Conservation (phyloP, 2,797 vertebrate genomes). For the Ceryle rudis region DNA sequence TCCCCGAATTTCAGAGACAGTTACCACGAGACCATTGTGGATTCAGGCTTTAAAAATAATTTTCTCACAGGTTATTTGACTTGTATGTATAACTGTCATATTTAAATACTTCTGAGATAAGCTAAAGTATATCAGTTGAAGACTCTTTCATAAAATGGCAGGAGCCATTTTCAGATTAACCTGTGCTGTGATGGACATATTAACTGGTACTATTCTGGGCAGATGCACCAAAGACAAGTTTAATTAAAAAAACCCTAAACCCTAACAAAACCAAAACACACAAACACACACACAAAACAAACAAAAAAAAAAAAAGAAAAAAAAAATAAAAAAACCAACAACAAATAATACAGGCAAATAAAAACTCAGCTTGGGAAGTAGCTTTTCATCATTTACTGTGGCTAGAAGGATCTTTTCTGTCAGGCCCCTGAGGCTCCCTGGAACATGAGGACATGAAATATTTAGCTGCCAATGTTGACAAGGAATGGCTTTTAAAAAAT, state of each 20-base stretch:
- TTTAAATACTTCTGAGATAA: not conserved
- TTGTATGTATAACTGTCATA: not conserved
- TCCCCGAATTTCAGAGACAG: not conserved
- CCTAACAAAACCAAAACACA: not conserved
- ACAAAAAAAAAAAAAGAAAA: not conserved
- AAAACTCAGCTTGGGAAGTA: constrained; percentile 56
- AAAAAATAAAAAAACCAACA: not conserved
- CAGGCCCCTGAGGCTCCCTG: constrained; percentile 79
- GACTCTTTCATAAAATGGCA: not conserved
- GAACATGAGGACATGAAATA: constrained; percentile 89
- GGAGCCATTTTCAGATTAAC: not conserved
- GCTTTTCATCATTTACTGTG: constrained; percentile 82
- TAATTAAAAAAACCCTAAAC: not conserved
- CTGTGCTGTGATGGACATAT: not conserved
- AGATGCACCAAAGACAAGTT: not conserved
- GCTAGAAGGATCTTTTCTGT: constrained; percentile 82
- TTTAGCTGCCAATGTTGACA: constrained; percentile 88
- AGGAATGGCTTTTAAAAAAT: constrained; percentile 90
- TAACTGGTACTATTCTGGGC: not conserved
- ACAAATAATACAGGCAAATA: not conserved
- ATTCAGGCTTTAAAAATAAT: not conserved
- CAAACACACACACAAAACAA: not conserved
- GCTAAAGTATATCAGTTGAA: not conserved
- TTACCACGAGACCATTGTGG: not conserved
- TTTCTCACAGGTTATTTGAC: not conserved